These are phyloP conservation scores for Vespertilio murinus DNA, from an alignment of 2,797 vertebrate species.

Conservation along the genomic window DNA sequence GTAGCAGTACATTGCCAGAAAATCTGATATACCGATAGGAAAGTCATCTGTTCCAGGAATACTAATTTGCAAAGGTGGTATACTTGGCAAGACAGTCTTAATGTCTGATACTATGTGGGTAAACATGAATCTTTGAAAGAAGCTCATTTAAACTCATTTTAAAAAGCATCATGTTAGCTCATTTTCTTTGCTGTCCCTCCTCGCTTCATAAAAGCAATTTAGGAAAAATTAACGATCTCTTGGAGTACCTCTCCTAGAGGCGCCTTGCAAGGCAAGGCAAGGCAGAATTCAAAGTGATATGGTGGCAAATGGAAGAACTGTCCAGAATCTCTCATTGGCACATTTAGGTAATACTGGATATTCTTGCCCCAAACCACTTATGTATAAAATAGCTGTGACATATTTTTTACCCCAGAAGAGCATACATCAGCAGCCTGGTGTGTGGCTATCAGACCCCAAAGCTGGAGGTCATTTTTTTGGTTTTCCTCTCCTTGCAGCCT, in stretches of 20 bases:
- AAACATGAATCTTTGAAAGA: slow-evolving; percentile 1
- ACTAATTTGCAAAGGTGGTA: not conserved
- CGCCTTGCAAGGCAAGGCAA: not conserved
- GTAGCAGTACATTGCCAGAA: not conserved
- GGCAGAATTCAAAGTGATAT: not conserved
- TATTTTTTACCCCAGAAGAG: not conserved
- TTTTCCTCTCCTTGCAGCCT: not conserved
- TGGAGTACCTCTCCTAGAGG: not conserved
- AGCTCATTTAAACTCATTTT: not conserved
- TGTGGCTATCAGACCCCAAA: not conserved
- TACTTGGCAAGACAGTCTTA: not conserved
- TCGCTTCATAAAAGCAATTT: not conserved
- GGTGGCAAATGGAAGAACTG: rapidly evolving
- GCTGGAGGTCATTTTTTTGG: not conserved
- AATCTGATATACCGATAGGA: not conserved
- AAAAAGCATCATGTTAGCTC: not conserved
- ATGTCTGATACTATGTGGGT: not conserved
- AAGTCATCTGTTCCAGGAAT: not conserved
- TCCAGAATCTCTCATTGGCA: not conserved
- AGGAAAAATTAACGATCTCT: not conserved
- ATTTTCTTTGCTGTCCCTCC: not conserved
- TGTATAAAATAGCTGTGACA: not conserved
- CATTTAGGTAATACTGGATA: not conserved
- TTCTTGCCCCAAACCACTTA: not conserved
- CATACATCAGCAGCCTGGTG: not conserved